Base-by-base conservation (phyloP, 2,888 invertebrate genomes). In the Scaptomyza parva region DNA sequence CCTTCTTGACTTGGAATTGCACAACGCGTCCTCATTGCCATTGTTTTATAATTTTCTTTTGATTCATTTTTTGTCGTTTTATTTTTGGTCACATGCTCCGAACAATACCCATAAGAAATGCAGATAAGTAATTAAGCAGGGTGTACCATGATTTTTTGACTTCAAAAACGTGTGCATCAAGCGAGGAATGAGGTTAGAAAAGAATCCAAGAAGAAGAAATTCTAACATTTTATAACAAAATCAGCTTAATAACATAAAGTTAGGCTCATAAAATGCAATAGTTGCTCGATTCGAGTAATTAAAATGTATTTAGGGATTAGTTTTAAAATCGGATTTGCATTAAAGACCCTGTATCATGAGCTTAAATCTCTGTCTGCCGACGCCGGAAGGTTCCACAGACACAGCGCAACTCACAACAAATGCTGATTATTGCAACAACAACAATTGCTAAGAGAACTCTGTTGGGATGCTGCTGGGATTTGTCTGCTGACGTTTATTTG, bases 41-140 rank as follows among this genome's bases (percentile, higher is more conserved):
- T 86, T 88, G 72, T 75, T 75, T 76, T 71, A 59, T 73, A 55
- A 79, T 86, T 76, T 81, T 65, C 68, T 71, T 78, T 79, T 80
- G 71, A 87, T 77, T 82, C 72, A 65, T 71, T 69, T 81, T 76
- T 70, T 68, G 58, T 69, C 48, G 61, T 65, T 71, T 54, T 64
- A 54, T 70, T 79, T 84, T 79, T 50, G 70, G 68, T 74, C 74
- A 73, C 50, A 72, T 69, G 47, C 37, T 30, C 45, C 64, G 30
- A 63, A 59, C 64, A 68, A 64, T 59, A 64, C 52, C 14, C 43
- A 39, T 0, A 37, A 61, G 37, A 18, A 40, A 39, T 18, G 40
- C 43, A 20, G 53, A 2, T 35, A 18, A 54, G 24, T 44, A 41
- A 11, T 9, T 7, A 52, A 54, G 70, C 63, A 78, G 81, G 76